Percentiles rank a stretch among this genome's conserved stretches.
Evolutionary conservation across 2,797 vertebrate species (phyloP).

Genomic region (Eleutherodactylus coqui): DNA sequence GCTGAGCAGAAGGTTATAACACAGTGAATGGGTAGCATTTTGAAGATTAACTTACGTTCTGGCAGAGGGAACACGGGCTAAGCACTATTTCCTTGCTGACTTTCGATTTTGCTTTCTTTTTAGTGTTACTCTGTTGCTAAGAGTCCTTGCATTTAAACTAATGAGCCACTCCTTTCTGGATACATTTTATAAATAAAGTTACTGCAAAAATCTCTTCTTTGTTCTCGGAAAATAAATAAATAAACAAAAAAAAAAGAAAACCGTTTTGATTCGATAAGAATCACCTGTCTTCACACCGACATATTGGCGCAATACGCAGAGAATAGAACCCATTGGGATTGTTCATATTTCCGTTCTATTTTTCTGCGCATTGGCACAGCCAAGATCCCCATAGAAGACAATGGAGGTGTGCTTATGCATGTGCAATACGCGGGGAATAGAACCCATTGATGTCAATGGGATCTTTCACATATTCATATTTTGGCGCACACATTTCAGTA

Average conservation of each 20-base stretch:
- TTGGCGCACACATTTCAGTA: no score
- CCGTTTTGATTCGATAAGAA: neutral
- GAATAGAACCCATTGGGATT: no score
- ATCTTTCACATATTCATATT: no score
- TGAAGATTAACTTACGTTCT: constrained; percentile 34
- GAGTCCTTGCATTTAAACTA: constrained; percentile 2
- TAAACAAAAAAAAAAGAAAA: neutral
- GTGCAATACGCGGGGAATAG: no score
- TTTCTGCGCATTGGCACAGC: no score
- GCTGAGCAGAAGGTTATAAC: constrained; percentile 37
- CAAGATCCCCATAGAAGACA: no score
- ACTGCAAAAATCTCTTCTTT: neutral
- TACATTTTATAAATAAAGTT: neutral
- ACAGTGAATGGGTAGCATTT: constrained; percentile 22
- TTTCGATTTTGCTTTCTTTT: constrained; percentile 21
- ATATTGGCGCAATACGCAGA: no score
- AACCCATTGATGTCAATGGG: no score
- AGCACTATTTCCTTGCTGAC: constrained; percentile 34
- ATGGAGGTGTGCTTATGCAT: no score
- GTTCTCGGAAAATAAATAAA: neutral
- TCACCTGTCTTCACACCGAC: no score
- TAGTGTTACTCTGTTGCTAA: constrained; percentile 15
- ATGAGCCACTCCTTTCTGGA: neutral
- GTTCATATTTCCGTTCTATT: no score
- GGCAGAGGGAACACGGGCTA: constrained; percentile 21